phyloP scores from a whole-genome alignment of 2,113 vertebrate species.

The Sterrhoptilus dennistouni region DNA sequence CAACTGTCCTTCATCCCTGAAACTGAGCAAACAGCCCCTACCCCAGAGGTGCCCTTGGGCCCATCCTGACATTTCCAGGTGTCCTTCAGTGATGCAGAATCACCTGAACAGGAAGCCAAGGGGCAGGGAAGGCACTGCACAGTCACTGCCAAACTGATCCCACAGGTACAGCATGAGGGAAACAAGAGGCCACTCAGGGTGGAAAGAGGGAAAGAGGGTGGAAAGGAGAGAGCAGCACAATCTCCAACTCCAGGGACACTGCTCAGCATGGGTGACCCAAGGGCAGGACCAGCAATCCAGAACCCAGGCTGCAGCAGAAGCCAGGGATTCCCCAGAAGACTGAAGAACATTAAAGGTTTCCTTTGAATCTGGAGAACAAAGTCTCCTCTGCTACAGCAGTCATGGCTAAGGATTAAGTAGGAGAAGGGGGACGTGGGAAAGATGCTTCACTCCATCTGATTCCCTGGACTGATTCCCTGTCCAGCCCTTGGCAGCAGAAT shows the following conservation, averaged over 20 bases:
- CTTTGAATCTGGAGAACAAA: not conserved
- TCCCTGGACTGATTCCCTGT: not conserved
- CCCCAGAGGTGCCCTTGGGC: not conserved
- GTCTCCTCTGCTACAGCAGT: not conserved
- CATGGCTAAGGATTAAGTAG: not conserved
- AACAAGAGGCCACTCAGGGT: not conserved
- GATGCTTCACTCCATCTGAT: not conserved
- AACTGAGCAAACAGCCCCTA: not conserved
- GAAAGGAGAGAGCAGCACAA: not conserved
- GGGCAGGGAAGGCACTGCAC: not conserved
- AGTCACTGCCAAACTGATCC: not conserved
- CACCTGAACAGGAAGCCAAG: not conserved
- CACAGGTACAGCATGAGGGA: rapidly evolving
- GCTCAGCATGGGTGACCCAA: not conserved
- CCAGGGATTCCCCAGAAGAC: not conserved
- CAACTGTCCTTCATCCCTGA: not conserved
- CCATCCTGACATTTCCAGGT: not conserved
- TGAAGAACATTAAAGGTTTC: not conserved
- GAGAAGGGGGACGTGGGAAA: not conserved
- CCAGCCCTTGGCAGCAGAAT: not conserved
- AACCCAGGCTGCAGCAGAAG: not conserved
- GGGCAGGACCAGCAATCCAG: not conserved
- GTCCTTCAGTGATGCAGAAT: not conserved
- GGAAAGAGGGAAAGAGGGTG: not conserved
- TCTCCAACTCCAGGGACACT: not conserved